Evolutionary conservation across 1,140 invertebrate species (phyloP).

Genomic region (Notospermus geniculatus): DNA sequence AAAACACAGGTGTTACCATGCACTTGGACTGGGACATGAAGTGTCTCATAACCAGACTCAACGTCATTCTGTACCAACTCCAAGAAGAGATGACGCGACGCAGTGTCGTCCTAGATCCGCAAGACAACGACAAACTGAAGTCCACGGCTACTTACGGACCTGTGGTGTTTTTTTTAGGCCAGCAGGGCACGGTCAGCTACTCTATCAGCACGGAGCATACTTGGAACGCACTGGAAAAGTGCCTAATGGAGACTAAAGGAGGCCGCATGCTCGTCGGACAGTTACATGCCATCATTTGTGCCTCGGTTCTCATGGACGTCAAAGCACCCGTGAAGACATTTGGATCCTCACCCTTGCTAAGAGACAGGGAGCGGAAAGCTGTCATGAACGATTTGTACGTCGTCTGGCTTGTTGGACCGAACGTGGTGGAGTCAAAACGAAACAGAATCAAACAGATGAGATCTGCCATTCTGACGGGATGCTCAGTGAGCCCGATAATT

Average conservation of each 20-base stretch:
- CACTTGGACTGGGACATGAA: constrained; percentile 1
- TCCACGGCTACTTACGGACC: not conserved
- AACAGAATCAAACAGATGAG: constrained; percentile 4
- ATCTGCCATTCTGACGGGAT: not conserved
- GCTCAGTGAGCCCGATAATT: not conserved
- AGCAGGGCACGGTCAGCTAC: not conserved
- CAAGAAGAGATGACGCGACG: not conserved
- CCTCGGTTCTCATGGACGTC: not conserved
- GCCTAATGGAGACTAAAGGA: not conserved
- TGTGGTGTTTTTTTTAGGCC: not conserved
- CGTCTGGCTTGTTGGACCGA: not conserved
- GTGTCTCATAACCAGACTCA: not conserved
- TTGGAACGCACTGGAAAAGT: not conserved
- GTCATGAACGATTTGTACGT: not conserved
- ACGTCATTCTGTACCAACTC: not conserved
- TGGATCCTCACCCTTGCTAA: not conserved
- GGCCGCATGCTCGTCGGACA: not conserved
- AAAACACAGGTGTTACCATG: not conserved
- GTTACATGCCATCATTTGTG: not conserved
- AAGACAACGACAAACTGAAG: not conserved
- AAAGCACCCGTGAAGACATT: not conserved
- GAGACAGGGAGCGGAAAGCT: not conserved
- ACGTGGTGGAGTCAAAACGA: not conserved
- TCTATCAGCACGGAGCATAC: not conserved
- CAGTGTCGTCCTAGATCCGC: too few relatives aligned